Percentiles rank a stretch among this genome's conserved stretches.
These are phyloP conservation scores for Ivindomyrus marchei DNA, from an alignment of 2,113 vertebrate species.

Conservation along the genomic window DNA sequence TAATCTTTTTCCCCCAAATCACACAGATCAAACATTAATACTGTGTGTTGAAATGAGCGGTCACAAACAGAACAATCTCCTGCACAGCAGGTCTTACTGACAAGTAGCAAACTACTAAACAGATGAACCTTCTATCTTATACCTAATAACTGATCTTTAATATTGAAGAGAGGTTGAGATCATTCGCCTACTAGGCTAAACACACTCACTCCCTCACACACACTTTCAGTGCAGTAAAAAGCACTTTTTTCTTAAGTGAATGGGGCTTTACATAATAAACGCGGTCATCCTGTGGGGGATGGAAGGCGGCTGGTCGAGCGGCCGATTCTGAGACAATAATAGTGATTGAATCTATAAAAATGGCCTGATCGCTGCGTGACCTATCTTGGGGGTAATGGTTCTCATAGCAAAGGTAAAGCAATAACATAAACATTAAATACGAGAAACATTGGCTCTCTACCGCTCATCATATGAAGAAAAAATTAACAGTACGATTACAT, in stretches of 20 bases:
- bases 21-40: background rate
- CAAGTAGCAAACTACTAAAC: background rate
- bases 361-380: background rate
- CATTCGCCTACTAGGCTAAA: background rate
- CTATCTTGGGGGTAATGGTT: conserved; percentile 7
- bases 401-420: background rate
- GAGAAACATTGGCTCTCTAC: background rate
- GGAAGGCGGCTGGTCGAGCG: background rate
- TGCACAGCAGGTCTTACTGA: background rate
- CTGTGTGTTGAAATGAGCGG: background rate
- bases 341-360: conserved; percentile 18
- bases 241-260: background rate
- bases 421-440: conserved; percentile 10
- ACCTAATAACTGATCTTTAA: background rate
- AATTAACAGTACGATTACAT: background rate
- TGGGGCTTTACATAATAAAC: conserved; percentile 19
- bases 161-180: background rate
- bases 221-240: background rate
- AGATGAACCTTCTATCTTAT: background rate
- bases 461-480: background rate
- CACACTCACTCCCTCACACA: background rate
- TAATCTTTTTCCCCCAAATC: background rate
- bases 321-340: conserved; percentile 14
- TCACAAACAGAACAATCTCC: background rate
- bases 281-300: conserved; percentile 16